Conservation (phyloP, 37 sponge, comb jelly and placozoan genomes). For the Mnemiopsis leidyi region DNA sequence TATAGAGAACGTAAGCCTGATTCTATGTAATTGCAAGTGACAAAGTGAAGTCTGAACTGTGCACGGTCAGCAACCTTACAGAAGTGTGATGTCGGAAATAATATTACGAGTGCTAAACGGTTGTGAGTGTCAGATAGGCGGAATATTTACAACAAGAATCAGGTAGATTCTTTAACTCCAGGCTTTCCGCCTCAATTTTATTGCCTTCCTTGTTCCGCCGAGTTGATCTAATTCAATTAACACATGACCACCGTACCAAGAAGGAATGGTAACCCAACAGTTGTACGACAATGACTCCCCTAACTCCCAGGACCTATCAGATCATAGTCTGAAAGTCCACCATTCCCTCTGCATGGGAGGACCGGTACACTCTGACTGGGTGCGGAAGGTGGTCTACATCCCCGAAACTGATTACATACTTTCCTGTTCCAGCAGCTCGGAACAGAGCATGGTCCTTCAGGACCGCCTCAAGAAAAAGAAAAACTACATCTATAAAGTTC, state of each 20-base stretch:
- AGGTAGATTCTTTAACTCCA: too few relatives aligned
- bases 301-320: conserved; percentile 57
- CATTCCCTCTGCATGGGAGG: conserved; percentile 56
- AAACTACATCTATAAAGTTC: conserved; percentile 81
- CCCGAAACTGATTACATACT: conserved; percentile 82
- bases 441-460: conserved; percentile 76
- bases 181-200: too few relatives aligned
- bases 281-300: neutral
- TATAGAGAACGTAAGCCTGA: too few relatives aligned
- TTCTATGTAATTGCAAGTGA: too few relatives aligned
- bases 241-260: too few relatives aligned
- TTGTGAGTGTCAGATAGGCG: too few relatives aligned
- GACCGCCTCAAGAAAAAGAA: conserved; percentile 76
- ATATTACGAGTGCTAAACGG: too few relatives aligned
- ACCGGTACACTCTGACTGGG: conserved; percentile 87
- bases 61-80: neutral
- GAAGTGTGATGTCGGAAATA: neutral
- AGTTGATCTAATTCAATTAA: too few relatives aligned
- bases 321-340: conserved; percentile 63
- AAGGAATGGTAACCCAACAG: too few relatives aligned
- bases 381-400: conserved; percentile 74
- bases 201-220: too few relatives aligned
- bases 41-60: too few relatives aligned
- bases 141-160: too few relatives aligned
- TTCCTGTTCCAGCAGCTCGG: conserved; percentile 74